Conservation (phyloP, 2,888 invertebrate species). For the Hypena proboscidalis region DNA sequence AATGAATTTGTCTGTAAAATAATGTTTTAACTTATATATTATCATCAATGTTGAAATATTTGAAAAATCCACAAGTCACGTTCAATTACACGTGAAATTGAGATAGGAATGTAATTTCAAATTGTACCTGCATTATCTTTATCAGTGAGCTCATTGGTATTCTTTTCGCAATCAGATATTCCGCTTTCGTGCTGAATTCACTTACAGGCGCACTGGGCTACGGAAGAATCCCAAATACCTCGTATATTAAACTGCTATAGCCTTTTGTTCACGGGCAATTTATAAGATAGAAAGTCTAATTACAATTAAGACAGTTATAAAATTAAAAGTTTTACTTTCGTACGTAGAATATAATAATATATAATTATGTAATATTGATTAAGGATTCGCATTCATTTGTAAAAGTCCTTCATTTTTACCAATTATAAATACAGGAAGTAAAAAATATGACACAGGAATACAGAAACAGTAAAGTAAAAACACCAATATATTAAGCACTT, state of each 20-base stretch:
- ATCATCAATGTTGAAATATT: neutral
- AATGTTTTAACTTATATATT: too few relatives aligned
- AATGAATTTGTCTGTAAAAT: too few relatives aligned
- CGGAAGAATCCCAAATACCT: constrained; percentile 31
- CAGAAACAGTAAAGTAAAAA: too few relatives aligned
- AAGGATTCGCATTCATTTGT: too few relatives aligned
- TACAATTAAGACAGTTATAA: neutral
- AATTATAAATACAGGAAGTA: too few relatives aligned
- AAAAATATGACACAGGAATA: too few relatives aligned
- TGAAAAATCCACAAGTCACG: neutral
- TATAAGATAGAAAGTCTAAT: neutral
- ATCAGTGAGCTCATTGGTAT: constrained; percentile 58
- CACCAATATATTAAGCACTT: too few relatives aligned
- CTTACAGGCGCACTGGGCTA: constrained; percentile 40
- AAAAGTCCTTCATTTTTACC: too few relatives aligned
- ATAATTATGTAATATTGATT: too few relatives aligned
- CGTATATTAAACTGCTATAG: constrained; percentile 15
- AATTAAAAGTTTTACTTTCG: too few relatives aligned
- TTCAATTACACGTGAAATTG: constrained; percentile 11
- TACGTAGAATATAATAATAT: too few relatives aligned
- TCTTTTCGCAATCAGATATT: constrained; percentile 51
- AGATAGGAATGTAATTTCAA: constrained; percentile 19
- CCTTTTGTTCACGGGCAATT: constrained; percentile 1
- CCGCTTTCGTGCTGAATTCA: constrained; percentile 57
- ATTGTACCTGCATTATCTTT: constrained; percentile 38